phyloP scores from a whole-genome alignment of 2,888 invertebrate genomes.

The Caradrina kadenii region DNA sequence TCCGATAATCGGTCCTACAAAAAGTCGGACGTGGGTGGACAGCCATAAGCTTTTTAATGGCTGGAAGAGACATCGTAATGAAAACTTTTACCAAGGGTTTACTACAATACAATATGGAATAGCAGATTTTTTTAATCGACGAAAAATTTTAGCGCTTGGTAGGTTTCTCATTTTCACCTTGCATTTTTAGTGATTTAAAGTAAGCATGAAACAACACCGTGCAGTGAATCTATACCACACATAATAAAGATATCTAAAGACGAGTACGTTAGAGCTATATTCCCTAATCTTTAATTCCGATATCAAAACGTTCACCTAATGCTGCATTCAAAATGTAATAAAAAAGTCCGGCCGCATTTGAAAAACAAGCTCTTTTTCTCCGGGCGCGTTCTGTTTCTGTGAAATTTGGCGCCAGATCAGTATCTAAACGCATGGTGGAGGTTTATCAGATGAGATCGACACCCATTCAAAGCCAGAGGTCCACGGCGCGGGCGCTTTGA shows the following conservation, averaged over 20 bases:
- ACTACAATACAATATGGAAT: too few species aligned
- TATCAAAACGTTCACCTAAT: slow-evolving; percentile 26
- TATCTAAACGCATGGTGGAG: slow-evolving; percentile 74
- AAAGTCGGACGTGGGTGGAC: too few species aligned
- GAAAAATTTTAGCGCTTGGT: too few species aligned
- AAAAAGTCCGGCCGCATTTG: slow-evolving; percentile 58
- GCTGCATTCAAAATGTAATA: slow-evolving; percentile 40
- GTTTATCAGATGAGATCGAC: slow-evolving; percentile 84
- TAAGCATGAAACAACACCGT: background rate
- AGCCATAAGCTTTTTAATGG: background rate
- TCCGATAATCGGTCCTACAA: too few species aligned
- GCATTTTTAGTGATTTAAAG: background rate
- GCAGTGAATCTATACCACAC: background rate
- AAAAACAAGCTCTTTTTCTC: slow-evolving; percentile 68
- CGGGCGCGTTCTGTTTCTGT: slow-evolving; percentile 78
- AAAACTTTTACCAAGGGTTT: too few species aligned
- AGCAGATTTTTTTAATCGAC: too few species aligned
- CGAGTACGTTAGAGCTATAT: slow-evolving; percentile 15
- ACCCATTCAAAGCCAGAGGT: slow-evolving; percentile 76
- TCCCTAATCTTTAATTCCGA: slow-evolving; percentile 21
- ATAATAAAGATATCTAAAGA: slow-evolving; percentile 18
- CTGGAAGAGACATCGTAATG: too few species aligned
- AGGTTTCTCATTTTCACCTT: too few species aligned
- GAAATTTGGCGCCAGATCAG: slow-evolving; percentile 88
- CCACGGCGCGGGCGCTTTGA: slow-evolving; percentile 78